Evolutionary conservation across 2,113 vertebrate genomes (phyloP), one percentile per base, ranked within the genome.

Genomic region (Agapornis roseicollis): DNA sequence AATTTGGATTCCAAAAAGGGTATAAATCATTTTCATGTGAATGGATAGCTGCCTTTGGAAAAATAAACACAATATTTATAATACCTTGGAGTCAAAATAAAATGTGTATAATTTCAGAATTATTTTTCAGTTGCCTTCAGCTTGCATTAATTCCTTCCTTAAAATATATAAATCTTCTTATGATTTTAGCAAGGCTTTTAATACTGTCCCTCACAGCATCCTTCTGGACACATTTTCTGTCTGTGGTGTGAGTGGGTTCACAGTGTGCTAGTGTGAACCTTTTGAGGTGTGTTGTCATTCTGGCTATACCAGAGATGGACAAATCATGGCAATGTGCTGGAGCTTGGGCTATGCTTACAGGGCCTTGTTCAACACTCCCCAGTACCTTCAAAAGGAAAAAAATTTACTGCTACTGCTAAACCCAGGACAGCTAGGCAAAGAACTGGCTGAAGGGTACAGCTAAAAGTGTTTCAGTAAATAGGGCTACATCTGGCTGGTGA

Each of bases 241-340:
- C 44, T 44, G 18, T n/a, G 3, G 5, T 37, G 25, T 29, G 20
- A 52, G 9, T 0, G 0, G 10, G 37, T 56, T 37, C 22, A 8
- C 17, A 7, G 20, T 42, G 17, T 4, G 3, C 10, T 42, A n/a
- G n/a, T n/a, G n/a, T n/a, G n/a, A n/a, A n/a, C n/a, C n/a, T n/a
- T n/a, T n/a, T 41, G 39, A 41, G 39, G 39, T 41, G 39, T 41
- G 39, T 41, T 41, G 39, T 41, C 39, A 41, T 41, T 41, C 39
- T 41, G 39, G 39, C 39, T 41, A 11, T 41, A 41, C 39, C 9
- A 41, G 39, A 41, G 39, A 41, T 41, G 39, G 39, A 41, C 10
- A 41, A 41, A 41, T 41, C 39, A 41, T 41, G 39, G 39, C 39
- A 41, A 41, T 11, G 39, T 41, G 39, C 39, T 41, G 39, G 39